Percentiles rank a stretch among this genome's conserved stretches.
phyloP scores from a whole-genome alignment of 2,888 invertebrate species.

The Balanococcus diminutus region DNA sequence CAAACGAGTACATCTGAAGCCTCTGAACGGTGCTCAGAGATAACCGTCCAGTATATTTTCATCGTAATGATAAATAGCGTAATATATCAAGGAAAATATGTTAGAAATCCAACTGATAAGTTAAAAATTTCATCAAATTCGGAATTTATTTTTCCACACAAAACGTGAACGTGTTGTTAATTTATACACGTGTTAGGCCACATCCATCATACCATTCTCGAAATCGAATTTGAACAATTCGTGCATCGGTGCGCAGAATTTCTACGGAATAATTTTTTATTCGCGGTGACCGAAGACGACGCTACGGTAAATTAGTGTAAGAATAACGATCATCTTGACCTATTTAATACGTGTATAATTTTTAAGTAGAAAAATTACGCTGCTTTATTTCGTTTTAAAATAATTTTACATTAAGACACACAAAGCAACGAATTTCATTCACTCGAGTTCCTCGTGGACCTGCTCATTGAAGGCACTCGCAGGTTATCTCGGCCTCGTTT shows the following conservation, averaged over 20 bases:
- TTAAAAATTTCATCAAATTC: slow-evolving; percentile 31
- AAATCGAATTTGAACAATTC: background rate
- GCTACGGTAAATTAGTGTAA: background rate
- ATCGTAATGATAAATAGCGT: slow-evolving; percentile 38
- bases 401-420: background rate
- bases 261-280: background rate
- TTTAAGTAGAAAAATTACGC: background rate
- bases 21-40: background rate
- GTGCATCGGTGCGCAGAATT: no score
- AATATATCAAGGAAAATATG: slow-evolving; percentile 30
- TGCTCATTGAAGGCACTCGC: background rate
- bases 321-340: background rate
- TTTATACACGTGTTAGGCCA: background rate
- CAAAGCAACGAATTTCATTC: background rate
- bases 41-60: slow-evolving; percentile 24
- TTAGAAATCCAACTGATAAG: slow-evolving; percentile 25
- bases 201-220: background rate
- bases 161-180: slow-evolving; percentile 10
- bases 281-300: background rate
- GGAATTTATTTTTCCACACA: slow-evolving; percentile 27
- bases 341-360: background rate
- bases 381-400: background rate
- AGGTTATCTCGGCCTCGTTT: background rate
- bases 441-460: no score
- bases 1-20: background rate